These are phyloP conservation scores for Rhea americana DNA, from an alignment of 2,113 vertebrate genomes.

Conservation along the genomic window DNA sequence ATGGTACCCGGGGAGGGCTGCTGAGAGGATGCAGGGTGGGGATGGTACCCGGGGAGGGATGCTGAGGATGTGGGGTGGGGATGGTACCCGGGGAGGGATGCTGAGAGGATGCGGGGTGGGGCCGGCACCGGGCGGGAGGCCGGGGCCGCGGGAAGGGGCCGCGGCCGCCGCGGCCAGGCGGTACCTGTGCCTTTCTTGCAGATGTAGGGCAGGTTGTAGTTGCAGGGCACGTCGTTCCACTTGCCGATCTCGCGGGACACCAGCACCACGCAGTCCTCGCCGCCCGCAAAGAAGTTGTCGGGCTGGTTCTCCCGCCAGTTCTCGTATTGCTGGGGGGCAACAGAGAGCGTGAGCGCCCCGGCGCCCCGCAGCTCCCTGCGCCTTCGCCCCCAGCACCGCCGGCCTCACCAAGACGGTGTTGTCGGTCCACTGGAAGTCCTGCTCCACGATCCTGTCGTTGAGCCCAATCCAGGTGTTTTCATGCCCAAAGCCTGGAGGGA, in stretches of 20 bases:
- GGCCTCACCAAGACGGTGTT: conserved; percentile 88
- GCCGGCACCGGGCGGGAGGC: not conserved
- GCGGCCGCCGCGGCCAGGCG: not conserved
- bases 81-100: not conserved
- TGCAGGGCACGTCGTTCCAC: conserved; percentile 98
- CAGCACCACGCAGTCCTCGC: conserved; percentile 96
- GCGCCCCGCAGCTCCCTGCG: rapidly evolving
- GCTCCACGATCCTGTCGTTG: conserved; percentile 95
- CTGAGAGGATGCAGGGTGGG: not conserved
- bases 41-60: not conserved
- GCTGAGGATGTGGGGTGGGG: not conserved
- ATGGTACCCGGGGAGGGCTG: not conserved
- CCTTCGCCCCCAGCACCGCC: rapidly evolving
- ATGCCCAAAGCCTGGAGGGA: conserved; percentile 84
- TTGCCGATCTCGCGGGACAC: conserved; percentile 93
- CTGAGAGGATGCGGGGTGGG: not conserved
- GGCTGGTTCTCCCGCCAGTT: conserved; percentile 98
- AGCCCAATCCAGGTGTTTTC: conserved; percentile 97
- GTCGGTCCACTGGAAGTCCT: conserved; percentile 97
- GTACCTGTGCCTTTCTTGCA: conserved; percentile 98
- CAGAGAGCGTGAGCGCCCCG: rapidly evolving
- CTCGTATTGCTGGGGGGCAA: conserved; percentile 88
- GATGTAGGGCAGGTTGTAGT: conserved; percentile 97
- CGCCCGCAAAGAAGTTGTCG: conserved; percentile 96
- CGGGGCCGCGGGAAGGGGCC: too few species aligned